Evolutionary conservation across 1,140 invertebrate genomes (phyloP).

Genomic region (Phenacoccus solenopsis): DNA sequence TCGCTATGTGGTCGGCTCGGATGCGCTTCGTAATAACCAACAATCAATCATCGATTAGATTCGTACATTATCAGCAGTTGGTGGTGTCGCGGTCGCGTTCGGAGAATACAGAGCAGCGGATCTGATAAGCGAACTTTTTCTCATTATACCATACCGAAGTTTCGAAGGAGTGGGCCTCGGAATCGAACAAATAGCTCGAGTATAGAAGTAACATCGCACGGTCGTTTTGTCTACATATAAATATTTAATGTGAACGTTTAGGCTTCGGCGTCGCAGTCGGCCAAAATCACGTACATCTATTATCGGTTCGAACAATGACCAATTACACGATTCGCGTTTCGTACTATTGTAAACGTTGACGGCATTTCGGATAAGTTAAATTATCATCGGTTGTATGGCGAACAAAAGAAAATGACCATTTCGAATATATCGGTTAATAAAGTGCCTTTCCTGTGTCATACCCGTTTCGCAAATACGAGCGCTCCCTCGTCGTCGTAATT

Average conservation of each 20-base stretch:
- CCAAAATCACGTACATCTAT: not conserved
- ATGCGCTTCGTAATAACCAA: not conserved
- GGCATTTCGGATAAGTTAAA: not conserved
- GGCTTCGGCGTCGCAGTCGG: not conserved
- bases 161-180: not conserved
- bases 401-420: not conserved
- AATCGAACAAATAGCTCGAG: not conserved
- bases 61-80: constrained; percentile 1
- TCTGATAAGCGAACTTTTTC: not conserved
- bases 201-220: not conserved
- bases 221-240: not conserved
- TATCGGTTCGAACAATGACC: not conserved
- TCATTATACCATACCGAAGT: not conserved
- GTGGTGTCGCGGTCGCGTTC: not conserved
- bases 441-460: too few relatives aligned
- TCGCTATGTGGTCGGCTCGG: not conserved
- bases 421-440: not conserved
- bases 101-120: not conserved
- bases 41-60: constrained; percentile 2
- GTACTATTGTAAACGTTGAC: not conserved
- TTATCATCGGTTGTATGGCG: not conserved
- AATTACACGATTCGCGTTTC: not conserved
- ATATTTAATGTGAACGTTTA: not conserved
- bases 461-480: too few relatives aligned
- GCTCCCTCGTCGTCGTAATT: too few relatives aligned